Base-by-base conservation (phyloP, 2,113 vertebrate genomes). In the Tragelaphus strepsiceros region DNA sequence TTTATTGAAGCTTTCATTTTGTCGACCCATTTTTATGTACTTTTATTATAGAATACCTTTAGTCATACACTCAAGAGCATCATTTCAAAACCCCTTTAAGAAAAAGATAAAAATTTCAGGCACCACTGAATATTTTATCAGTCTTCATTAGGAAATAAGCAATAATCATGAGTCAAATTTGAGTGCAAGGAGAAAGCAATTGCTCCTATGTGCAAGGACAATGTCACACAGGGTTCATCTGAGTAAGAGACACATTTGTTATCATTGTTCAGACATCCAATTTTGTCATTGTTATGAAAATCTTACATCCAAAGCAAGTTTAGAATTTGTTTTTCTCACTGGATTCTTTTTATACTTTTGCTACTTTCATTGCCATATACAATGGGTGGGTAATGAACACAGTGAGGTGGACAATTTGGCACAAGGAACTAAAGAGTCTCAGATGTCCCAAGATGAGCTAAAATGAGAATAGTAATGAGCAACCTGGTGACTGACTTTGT, bases 1-100 rank as follows among this genome's bases (percentile, higher is more conserved):
- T 98, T 98, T 98, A 98, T 96, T 97, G 77, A 98, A 95, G 88
- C 88, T 98, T 98, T 98, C 83, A 98, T 98, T 98, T 94, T 97
- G 54, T 97, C 82, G 0, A 94, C 67, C 81, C 21, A 94, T 39
- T 97, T 98, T 98, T 97, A 98, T 97, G 88, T 87, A 93, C 17
- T 94, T 98, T 98, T 98, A 98, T 98, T 96, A 91, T 39, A 95
- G 86, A 39, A 98, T 98, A 96, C 74, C 30, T 97, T 98, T 97
- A 96, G 85, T 95, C 90, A 95, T 24, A 53, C 39, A 96, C 98
- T 97, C 24, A 97, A 91, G 94, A 64, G 2, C 89, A 97, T 90
- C 26, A 96, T 97, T 98, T 97, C 61, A 96, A 98, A 98, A 98
- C 74, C 11, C 39, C 96, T 95, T 62, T 98, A 98, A 98, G 97